phyloP scores from a whole-genome alignment of 2,797 vertebrate species.

The Gallinago solitaria region DNA sequence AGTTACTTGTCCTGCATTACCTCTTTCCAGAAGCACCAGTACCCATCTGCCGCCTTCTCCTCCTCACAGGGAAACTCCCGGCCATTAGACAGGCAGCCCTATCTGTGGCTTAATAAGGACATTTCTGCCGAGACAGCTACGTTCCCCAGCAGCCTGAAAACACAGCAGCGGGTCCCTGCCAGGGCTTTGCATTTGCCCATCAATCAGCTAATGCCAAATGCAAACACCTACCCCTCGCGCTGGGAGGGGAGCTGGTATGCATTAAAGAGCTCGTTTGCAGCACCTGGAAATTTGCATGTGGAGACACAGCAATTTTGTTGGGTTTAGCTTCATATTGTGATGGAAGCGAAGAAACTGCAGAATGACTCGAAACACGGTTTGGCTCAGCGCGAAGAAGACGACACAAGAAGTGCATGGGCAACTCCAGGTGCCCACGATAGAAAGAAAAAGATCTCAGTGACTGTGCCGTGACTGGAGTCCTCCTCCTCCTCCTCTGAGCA shows the following conservation, averaged over 20 bases:
- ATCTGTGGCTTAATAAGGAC: neutral
- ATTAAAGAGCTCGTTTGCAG: neutral
- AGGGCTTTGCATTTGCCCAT: accelerated
- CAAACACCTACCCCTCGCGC: neutral
- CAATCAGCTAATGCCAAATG: neutral
- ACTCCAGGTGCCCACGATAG: neutral
- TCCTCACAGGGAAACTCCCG: neutral
- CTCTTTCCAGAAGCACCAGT: neutral
- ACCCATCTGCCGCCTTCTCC: neutral
- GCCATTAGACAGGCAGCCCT: neutral
- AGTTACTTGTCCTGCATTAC: neutral
- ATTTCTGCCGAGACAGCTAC: neutral
- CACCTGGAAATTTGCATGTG: neutral
- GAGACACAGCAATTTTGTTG: neutral
- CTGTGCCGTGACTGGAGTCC: neutral
- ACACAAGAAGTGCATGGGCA: neutral
- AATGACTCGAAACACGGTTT: accelerated
- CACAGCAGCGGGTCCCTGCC: neutral
- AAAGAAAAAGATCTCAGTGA: neutral
- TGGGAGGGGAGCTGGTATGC: accelerated
- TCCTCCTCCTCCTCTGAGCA: neutral
- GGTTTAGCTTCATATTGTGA: neutral
- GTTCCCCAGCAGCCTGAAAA: neutral
- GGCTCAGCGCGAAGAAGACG: neutral
- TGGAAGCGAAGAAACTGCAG: neutral